Base-by-base conservation (phyloP, 1,140 invertebrate species). In the Medauroidea extradentata region DNA sequence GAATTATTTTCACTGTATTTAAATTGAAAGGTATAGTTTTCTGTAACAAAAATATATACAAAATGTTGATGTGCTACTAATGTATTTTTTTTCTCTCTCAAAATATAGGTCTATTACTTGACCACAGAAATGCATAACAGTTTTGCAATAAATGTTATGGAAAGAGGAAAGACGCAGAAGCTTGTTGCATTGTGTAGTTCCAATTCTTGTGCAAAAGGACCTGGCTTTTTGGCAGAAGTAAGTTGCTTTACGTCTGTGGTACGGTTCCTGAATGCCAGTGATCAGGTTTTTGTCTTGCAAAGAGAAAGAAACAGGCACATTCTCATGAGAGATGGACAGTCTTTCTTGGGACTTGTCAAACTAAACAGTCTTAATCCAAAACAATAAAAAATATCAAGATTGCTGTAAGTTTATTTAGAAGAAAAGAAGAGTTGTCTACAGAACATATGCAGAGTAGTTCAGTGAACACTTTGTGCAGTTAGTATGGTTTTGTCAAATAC, bases 201-300 rank as follows among this genome's bases (percentile, higher is more conserved):
- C 2, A 56, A 55, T 48, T 42, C 62, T 2, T 24, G 25, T 14
- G 19, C 25, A 16, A 42, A n/a, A 8, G 13, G n/a, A 14, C 11
- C 21, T 13, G 14, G 18, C 1, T 8, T 23, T 7, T 18, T 50
- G 4, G 53, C 62, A 1, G 63, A 63, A 53, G 19, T 62, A 21
- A 65, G 60, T 25, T 65, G 63, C 53, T 65, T 49, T 42, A 65
- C 63, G 5, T 42, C 60, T 2, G 25, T 59, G 1, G 61, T 62
- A 3, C 43, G 57, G 11, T 63, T 43, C 53, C 42, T 65, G 14
- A 42, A 55, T 19, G 44, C 43, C 18, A 54, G 50, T 23, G 57
- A 65, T 29, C 46, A 39, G 7, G 11, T 65, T 2, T 65, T 55
- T 42, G 8, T 65, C 19, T 14, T 38, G 8, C 63, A 65, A 43